Conservation (phyloP, 2,888 invertebrate species). For the Ochropacha duplaris region DNA sequence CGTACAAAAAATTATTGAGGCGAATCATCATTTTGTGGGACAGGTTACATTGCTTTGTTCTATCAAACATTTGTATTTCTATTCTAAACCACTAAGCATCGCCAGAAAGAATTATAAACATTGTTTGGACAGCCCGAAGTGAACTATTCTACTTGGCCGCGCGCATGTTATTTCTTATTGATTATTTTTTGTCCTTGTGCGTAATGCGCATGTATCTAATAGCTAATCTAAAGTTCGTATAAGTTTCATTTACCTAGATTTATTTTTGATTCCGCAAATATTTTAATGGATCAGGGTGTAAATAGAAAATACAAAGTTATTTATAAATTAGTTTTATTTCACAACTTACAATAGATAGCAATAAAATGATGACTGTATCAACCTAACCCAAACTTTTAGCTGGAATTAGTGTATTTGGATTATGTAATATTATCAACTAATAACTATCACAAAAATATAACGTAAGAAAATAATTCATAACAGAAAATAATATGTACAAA, state of each 20-base stretch:
- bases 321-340: slow-evolving; percentile 81
- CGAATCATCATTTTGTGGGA: slow-evolving; percentile 74
- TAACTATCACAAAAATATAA: slow-evolving; percentile 72
- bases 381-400: slow-evolving; percentile 79
- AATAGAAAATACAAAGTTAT: slow-evolving; percentile 25
- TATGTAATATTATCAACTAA: slow-evolving; percentile 62
- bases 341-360: slow-evolving; percentile 72
- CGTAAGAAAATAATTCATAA: slow-evolving; percentile 46
- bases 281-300: background rate
- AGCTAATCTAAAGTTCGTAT: background rate
- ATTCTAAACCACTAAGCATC: slow-evolving; percentile 48
- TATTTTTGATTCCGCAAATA: background rate
- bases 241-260: slow-evolving; percentile 7
- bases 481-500: slow-evolving; percentile 58
- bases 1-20: slow-evolving; percentile 74
- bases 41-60: slow-evolving; percentile 69
- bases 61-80: slow-evolving; percentile 71
- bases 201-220: slow-evolving; percentile 53
- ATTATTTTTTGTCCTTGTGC: slow-evolving; percentile 49
- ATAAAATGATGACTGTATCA: slow-evolving; percentile 79
- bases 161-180: slow-evolving; percentile 72
- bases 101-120: slow-evolving; percentile 49
- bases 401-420: slow-evolving; percentile 81
- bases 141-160: slow-evolving; percentile 20
- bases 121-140: slow-evolving; percentile 52